Conservation (phyloP, 2,888 invertebrate species). For the Blastobasis lacticolella region DNA sequence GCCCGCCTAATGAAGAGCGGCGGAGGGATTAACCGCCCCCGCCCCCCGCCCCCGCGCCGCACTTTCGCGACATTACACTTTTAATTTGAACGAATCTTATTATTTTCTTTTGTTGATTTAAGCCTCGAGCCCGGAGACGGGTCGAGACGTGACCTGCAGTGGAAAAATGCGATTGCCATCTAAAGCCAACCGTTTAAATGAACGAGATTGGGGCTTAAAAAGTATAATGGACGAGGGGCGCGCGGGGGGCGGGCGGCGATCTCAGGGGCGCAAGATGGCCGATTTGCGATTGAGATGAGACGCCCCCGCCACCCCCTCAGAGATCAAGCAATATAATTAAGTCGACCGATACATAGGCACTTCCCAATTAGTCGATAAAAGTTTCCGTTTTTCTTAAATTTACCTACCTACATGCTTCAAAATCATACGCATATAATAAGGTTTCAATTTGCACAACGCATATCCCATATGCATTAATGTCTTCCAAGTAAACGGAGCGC, state of each 20-base stretch:
- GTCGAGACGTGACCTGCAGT: constrained; percentile 79
- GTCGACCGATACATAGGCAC: constrained; percentile 45
- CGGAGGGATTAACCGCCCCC: constrained; percentile 52
- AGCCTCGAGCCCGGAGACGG: constrained; percentile 74
- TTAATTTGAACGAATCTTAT: constrained; percentile 84
- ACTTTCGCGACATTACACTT: constrained; percentile 78
- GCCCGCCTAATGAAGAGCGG: constrained; percentile 64
- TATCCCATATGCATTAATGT: no score
- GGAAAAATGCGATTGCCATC: constrained; percentile 82
- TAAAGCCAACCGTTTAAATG: constrained; percentile 82
- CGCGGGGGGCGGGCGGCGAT: constrained; percentile 62
- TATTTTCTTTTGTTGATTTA: constrained; percentile 81
- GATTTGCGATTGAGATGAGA: constrained; percentile 75
- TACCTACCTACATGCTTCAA: not conserved
- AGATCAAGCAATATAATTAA: constrained; percentile 72
- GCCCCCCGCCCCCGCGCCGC: constrained; percentile 33
- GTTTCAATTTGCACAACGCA: no score
- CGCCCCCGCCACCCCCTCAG: constrained; percentile 38
- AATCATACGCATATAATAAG: no score
- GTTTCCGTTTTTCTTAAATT: not conserved
- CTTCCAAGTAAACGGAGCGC: not conserved
- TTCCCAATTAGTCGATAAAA: constrained; percentile 24
- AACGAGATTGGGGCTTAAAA: constrained; percentile 83
- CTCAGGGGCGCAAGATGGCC: constrained; percentile 71
- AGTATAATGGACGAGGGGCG: constrained; percentile 78